Base-by-base conservation (phyloP, 2,888 invertebrate species). In the Listrodromus nycthemerus region DNA sequence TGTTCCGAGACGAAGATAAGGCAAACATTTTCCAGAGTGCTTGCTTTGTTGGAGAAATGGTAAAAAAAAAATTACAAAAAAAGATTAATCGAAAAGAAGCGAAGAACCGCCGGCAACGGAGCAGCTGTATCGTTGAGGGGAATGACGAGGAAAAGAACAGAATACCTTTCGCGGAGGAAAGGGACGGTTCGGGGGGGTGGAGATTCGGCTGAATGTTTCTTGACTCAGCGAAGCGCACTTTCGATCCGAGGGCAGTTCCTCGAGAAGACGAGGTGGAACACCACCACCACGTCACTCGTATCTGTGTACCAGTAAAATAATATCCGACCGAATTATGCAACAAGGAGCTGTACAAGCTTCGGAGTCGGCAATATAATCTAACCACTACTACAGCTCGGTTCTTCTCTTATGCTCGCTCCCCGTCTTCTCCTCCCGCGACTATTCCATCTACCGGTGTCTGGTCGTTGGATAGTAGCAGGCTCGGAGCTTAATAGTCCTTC, bases 311-410 rank as follows among this genome's bases (percentile, higher is more conserved):
- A 58, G 76, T 55, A 76, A 76, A 76, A 76, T 66, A 76, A 76
- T 76, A 76, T 76, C 76, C 66, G 52, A 55, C 21, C 27, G 67
- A 76, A 76, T 76, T 76, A 76, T 76, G 76, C 76, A 65, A 75
- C 67, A 27, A 24, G 55, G 58, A 58, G 41, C 66, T 76, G 76
- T 67, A 67, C 76, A 66, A 66, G 66, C 65, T 58, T 55, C 65
- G n/a, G 33, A 55, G 21, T 58, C 66, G 55, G 65, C 76, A 67
- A 76, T 66, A 76, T 76, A 37, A 37, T 66, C 65, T 67, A 41
- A 52, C 63, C 52, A 13, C 67, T 21, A 13, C 52, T 48, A 52
- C n/a, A 41, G 58, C 76, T 52, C 24, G 41, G n/a, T n/a, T n/a
- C 30, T 6, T 37, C 37, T 50, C 66, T 66, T 41, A 13, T 63